Percentiles rank a stretch among this genome's conserved stretches.
Evolutionary conservation across 2,797 vertebrate genomes (phyloP).

Genomic region (Halcyon smyrnensis): DNA sequence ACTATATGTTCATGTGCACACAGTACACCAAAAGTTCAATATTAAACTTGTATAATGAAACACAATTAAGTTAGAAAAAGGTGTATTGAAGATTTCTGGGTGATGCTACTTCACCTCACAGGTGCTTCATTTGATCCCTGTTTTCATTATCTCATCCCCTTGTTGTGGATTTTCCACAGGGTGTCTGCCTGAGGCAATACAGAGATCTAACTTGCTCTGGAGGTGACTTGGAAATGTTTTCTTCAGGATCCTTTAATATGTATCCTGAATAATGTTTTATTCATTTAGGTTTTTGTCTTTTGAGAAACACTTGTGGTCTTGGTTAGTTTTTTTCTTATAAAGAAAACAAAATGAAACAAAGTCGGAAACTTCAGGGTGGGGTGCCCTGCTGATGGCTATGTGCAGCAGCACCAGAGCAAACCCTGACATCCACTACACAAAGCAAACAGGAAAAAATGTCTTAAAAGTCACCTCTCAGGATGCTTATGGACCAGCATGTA

Average conservation of each 20-base stretch:
- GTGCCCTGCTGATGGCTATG: not conserved
- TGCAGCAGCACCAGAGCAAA: not conserved
- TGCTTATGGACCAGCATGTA: not conserved
- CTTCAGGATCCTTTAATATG: not conserved
- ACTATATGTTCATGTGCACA: not conserved
- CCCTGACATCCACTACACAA: not conserved
- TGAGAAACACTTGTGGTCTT: not conserved
- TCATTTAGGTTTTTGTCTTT: not conserved
- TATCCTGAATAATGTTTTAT: not conserved
- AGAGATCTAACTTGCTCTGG: not conserved
- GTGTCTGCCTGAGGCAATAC: not conserved
- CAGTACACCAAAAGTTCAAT: not conserved
- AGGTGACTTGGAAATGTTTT: not conserved
- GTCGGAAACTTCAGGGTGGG: not conserved
- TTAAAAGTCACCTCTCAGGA: not conserved
- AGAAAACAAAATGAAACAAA: not conserved
- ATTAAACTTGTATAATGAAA: not conserved
- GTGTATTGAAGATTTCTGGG: not conserved
- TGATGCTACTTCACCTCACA: not conserved
- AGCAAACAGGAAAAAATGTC: not conserved
- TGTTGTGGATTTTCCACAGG: not conserved
- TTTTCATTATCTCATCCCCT: not conserved
- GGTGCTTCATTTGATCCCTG: not conserved
- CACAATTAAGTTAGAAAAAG: not conserved
- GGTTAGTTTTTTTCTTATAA: not conserved